These are phyloP conservation scores for Leptothorax acervorum DNA, from an alignment of 2,888 invertebrate genomes.

Conservation along the genomic window DNA sequence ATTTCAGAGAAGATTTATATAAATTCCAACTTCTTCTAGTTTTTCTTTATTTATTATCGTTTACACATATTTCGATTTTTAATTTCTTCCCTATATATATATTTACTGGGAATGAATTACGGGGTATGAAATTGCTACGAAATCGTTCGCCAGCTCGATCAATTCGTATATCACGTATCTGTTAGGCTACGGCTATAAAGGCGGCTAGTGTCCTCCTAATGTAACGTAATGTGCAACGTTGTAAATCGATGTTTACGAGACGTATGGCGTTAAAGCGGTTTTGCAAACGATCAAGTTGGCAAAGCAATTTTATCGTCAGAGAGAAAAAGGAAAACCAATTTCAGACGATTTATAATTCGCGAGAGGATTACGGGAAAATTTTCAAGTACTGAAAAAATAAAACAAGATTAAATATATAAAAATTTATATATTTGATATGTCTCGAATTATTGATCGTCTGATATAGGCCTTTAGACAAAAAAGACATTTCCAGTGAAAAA, in stretches of 20 bases:
- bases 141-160: conserved; percentile 35
- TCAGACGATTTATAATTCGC: conserved; percentile 22
- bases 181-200: conserved; percentile 41
- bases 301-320: neutral
- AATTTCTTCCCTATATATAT: neutral
- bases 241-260: conserved; percentile 48
- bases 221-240: conserved; percentile 47
- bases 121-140: neutral
- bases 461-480: neutral
- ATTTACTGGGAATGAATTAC: neutral
- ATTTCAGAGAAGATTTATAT: neutral
- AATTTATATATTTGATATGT: conserved; percentile 19
- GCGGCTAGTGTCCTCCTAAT: conserved; percentile 31
- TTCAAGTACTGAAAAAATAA: neutral
- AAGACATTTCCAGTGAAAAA: conserved; percentile 7
- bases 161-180: conserved; percentile 49
- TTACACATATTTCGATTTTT: neutral
- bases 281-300: conserved; percentile 7
- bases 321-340: conserved; percentile 6
- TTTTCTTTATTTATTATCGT: neutral
- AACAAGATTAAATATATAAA: conserved; percentile 26
- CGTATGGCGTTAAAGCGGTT: conserved; percentile 1
- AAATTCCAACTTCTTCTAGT: too few relatives aligned
- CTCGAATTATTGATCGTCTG: conserved; percentile 21
- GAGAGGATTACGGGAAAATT: neutral